Conservation (phyloP, 2,888 invertebrate species). For the Arenicola marina region DNA sequence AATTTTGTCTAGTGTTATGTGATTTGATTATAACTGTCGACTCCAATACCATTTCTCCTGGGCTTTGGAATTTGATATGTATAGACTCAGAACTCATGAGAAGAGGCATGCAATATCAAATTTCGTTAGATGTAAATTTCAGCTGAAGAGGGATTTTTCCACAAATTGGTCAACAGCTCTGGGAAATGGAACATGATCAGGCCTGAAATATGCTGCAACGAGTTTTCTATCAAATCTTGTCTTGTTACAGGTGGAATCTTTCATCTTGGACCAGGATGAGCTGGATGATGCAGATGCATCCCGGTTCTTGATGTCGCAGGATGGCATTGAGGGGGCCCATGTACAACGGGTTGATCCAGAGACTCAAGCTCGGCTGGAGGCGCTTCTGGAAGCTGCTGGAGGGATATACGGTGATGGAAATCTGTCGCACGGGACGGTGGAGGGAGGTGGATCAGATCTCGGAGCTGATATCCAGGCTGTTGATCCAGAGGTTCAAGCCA, state of each 20-base stretch:
- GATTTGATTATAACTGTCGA: no score
- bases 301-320: constrained; percentile 70
- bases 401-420: no score
- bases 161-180: background rate
- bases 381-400: constrained; percentile 91
- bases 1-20: no score
- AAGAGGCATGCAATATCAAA: no score
- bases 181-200: background rate
- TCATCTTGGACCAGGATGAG: constrained; percentile 72
- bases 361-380: constrained; percentile 88
- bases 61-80: no score
- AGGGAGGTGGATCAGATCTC: no score
- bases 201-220: no score
- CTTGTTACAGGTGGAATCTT: constrained; percentile 72
- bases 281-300: constrained; percentile 69
- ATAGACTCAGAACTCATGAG: no score
- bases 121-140: background rate
- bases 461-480: constrained; percentile 55
- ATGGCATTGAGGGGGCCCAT: constrained; percentile 49
- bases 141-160: background rate
- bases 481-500: constrained; percentile 82
- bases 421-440: constrained; percentile 64
- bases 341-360: constrained; percentile 68
- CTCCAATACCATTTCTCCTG: no score
- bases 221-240: background rate